phyloP scores from a whole-genome alignment of 1,140 invertebrate species.

The Goniozus legneri region DNA sequence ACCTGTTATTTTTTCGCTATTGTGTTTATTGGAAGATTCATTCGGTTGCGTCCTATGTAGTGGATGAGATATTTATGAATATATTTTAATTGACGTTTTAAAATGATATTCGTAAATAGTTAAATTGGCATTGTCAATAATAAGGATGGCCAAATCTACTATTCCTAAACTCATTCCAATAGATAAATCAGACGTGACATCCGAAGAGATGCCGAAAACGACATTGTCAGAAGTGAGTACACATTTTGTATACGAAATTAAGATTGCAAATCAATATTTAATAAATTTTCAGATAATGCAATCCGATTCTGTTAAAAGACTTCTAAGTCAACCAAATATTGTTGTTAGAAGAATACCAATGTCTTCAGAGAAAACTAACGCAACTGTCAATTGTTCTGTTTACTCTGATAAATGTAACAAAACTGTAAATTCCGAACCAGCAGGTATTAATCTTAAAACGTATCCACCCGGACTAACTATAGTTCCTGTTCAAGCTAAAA shows the following conservation, averaged over 20 bases:
- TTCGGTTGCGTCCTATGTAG: too few relatives aligned
- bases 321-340: constrained; percentile 46
- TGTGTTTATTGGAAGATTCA: too few relatives aligned
- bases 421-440: not conserved
- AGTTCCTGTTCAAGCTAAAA: constrained; percentile 10
- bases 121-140: constrained; percentile 14
- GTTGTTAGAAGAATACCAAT: constrained; percentile 31
- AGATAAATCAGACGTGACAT: constrained; percentile 3
- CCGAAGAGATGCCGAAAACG: constrained; percentile 1
- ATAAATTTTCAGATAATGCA: constrained; percentile 32
- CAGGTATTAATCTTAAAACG: not conserved
- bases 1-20: too few relatives aligned
- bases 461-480: constrained; percentile 30
- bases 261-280: not conserved
- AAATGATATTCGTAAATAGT: too few relatives aligned
- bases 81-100: too few relatives aligned
- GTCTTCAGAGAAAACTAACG: constrained; percentile 13
- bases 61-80: too few relatives aligned
- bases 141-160: constrained; percentile 31
- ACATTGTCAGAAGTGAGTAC: constrained; percentile 23
- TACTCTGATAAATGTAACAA: not conserved
- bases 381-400: constrained; percentile 5
- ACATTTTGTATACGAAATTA: constrained; percentile 5
- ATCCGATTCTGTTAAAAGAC: constrained; percentile 39
- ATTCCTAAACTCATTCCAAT: constrained; percentile 25